Percentiles rank a stretch among this genome's conserved stretches.
phyloP scores from a whole-genome alignment of 2,113 vertebrate species.

The Callaeas wilsoni region DNA sequence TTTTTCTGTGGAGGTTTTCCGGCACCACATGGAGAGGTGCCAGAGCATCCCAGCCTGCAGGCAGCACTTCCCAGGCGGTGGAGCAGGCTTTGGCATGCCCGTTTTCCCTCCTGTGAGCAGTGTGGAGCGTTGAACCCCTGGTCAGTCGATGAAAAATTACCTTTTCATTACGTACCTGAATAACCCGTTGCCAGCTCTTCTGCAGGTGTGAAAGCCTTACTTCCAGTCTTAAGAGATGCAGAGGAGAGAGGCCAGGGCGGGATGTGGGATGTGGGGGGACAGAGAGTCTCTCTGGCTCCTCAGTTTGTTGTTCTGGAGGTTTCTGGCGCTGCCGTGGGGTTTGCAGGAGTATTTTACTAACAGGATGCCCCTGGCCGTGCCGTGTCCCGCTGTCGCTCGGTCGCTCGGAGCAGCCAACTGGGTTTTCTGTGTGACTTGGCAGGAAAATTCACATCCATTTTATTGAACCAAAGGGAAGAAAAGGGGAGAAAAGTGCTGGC shows the following conservation, averaged over 20 bases:
- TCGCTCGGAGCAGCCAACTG: background rate
- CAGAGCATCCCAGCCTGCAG: background rate
- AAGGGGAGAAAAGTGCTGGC: background rate
- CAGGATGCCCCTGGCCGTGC: background rate
- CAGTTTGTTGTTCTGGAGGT: background rate
- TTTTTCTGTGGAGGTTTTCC: background rate
- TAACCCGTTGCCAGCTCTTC: background rate
- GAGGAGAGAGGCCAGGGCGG: rapidly evolving
- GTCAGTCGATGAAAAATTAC: background rate
- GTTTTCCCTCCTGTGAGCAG: background rate
- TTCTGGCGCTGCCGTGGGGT: background rate
- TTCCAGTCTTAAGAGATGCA: background rate
- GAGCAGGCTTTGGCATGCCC: background rate
- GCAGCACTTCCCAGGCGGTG: background rate
- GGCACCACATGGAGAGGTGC: background rate
- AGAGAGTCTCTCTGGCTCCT: background rate
- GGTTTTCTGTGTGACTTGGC: background rate
- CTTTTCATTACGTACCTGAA: background rate
- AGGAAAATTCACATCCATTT: constrained; percentile 13
- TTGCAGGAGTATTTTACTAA: background rate
- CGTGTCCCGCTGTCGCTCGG: background rate
- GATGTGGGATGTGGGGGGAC: background rate
- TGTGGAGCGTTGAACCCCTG: background rate
- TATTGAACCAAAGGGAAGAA: constrained; percentile 24
- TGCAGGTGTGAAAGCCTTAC: background rate